phyloP scores from a whole-genome alignment of 2,888 invertebrate genomes.

The Chironomus tentans region DNA sequence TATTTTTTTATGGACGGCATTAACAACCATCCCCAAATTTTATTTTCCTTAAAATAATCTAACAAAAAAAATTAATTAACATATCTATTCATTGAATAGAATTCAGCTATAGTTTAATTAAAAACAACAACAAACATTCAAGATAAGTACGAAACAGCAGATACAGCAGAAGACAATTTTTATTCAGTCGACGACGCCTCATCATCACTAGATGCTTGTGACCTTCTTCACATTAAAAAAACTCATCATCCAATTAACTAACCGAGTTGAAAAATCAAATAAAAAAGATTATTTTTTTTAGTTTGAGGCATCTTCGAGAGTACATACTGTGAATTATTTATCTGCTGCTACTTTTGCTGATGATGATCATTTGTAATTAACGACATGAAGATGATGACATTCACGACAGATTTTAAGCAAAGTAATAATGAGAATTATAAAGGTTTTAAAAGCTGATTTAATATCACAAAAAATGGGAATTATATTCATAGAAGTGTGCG shows the following conservation, averaged over 20 bases:
- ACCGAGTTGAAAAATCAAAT: conserved; percentile 3
- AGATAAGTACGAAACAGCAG: not conserved
- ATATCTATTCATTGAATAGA: not conserved
- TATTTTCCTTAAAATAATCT: too few species aligned
- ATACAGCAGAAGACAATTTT: not conserved
- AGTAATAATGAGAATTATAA: too few species aligned
- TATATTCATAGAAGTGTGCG: too few species aligned
- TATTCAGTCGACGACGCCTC: not conserved
- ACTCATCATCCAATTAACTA: conserved; percentile 25
- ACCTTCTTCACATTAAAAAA: conserved; percentile 13
- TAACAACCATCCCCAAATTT: too few species aligned
- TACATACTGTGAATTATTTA: not conserved
- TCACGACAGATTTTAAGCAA: not conserved
- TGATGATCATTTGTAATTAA: not conserved
- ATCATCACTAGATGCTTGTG: not conserved
- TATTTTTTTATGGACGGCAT: too few species aligned
- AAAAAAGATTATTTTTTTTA: not conserved
- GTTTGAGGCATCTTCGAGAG: not conserved
- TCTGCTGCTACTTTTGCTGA: not conserved
- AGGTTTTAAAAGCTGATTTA: not conserved
- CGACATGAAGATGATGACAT: not conserved
- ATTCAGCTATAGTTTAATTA: not conserved
- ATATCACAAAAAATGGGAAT: too few species aligned
- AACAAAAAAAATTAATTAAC: not conserved
- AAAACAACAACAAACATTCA: not conserved